A percentile compares a stretch with the other conserved stretches of the same genome.
Evolutionary conservation across 2,113 vertebrate species (phyloP).

Genomic region (Salvator merianae): DNA sequence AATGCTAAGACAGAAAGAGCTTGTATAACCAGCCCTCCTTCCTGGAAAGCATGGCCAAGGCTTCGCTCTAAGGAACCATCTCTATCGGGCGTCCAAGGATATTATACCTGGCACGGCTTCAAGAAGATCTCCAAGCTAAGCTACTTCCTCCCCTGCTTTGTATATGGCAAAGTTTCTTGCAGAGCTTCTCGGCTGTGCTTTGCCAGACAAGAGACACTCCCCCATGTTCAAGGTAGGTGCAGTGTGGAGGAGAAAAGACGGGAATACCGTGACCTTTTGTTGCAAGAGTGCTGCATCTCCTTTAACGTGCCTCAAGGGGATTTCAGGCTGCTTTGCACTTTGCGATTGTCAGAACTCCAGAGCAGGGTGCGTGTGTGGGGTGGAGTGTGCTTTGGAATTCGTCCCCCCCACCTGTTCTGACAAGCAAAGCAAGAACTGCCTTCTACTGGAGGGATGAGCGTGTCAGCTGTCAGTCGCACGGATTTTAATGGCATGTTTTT

Average conservation of each 20-base stretch:
- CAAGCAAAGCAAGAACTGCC: not conserved
- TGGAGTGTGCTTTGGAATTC: not conserved
- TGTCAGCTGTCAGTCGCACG: not conserved
- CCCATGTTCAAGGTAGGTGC: conserved; percentile 78
- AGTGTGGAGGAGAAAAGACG: not conserved
- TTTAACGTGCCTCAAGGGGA: not conserved
- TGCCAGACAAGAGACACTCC: conserved; percentile 77
- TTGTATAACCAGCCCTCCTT: not conserved
- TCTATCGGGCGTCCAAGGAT: not conserved
- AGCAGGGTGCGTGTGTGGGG: too few relatives aligned
- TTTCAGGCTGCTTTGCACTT: not conserved
- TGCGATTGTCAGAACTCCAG: not conserved
- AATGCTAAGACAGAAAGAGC: conserved; percentile 8
- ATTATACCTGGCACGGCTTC: not conserved
- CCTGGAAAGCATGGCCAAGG: not conserved
- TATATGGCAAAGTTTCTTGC: conserved; percentile 88
- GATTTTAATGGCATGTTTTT: conserved; percentile 27
- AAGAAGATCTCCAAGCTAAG: not conserved
- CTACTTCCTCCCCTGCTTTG: conserved; percentile 34
- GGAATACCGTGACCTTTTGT: too few relatives aligned
- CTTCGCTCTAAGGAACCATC: not conserved
- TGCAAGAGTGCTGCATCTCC: too few relatives aligned
- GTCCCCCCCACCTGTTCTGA: not conserved
- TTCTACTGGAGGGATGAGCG: conserved; percentile 6
- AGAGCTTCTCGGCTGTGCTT: conserved; percentile 81